These are phyloP conservation scores for Euplexia lucipara DNA, from an alignment of 2,888 invertebrate genomes.

Conservation along the genomic window DNA sequence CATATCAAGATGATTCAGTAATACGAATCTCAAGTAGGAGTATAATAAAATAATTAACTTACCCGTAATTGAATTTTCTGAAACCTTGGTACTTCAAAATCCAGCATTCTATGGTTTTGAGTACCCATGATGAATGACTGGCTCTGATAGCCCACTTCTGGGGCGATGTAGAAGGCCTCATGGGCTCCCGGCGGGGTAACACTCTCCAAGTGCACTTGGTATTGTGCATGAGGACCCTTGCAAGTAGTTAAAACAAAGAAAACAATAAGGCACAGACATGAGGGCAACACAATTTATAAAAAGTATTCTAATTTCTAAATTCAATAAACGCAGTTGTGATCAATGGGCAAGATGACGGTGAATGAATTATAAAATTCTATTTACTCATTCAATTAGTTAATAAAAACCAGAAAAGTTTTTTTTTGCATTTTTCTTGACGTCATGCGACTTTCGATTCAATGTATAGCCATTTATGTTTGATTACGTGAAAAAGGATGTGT, in stretches of 20 bases:
- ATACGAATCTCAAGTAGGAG: too few relatives aligned
- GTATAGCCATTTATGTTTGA: too few relatives aligned
- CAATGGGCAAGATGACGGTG: too few relatives aligned
- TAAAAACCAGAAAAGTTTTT: too few relatives aligned
- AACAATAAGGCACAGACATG: neutral
- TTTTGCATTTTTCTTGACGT: too few relatives aligned
- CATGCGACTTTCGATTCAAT: too few relatives aligned
- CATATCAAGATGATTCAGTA: too few relatives aligned
- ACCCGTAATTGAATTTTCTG: constrained; percentile 82
- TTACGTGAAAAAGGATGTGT: too few relatives aligned
- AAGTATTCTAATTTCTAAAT: neutral
- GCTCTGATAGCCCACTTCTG: constrained; percentile 91
- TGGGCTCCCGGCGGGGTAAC: constrained; percentile 78
- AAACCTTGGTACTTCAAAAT: constrained; percentile 91
- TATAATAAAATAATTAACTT: constrained; percentile 37
- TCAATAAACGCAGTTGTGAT: too few relatives aligned
- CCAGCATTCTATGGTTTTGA: constrained; percentile 87
- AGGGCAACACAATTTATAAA: neutral
- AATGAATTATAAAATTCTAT: too few relatives aligned
- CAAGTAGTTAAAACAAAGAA: neutral
- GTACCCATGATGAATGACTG: constrained; percentile 91
- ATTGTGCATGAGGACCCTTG: constrained; percentile 92
- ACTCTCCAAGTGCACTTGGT: constrained; percentile 84
- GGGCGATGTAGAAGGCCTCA: constrained; percentile 91
- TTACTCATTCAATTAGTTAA: too few relatives aligned